These are phyloP conservation scores for Trachelipus rathkii DNA, from an alignment of 1,140 invertebrate genomes.

Conservation along the genomic window DNA sequence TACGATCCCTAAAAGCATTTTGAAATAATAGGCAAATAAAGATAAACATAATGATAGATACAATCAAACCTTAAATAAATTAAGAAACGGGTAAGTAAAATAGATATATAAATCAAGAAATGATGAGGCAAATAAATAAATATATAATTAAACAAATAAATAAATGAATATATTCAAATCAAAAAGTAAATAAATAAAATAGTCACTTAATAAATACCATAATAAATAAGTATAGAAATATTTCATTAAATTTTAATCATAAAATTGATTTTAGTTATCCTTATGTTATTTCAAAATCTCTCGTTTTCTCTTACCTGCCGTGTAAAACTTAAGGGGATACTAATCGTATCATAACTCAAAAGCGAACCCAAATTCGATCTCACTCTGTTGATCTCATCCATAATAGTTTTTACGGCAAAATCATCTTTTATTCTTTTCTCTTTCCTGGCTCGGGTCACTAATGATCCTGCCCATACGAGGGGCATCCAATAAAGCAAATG, in stretches of 20 bases:
- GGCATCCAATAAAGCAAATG: slow-evolving; percentile 92
- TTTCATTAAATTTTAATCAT: neutral
- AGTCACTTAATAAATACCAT: too few species aligned
- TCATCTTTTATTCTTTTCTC: slow-evolving; percentile 60
- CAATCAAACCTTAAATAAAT: too few species aligned
- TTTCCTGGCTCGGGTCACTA: slow-evolving; percentile 56
- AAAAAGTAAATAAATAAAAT: too few species aligned
- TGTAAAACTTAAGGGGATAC: slow-evolving; percentile 59
- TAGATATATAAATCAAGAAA: too few species aligned
- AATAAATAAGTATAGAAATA: too few species aligned
- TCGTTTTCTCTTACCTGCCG: slow-evolving; percentile 51
- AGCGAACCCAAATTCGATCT: slow-evolving; percentile 54
- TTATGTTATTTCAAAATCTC: neutral
- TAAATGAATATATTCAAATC: too few species aligned
- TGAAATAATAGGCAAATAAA: too few species aligned
- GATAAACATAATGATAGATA: too few species aligned
- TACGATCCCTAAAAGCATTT: too few species aligned
- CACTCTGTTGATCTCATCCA: slow-evolving; percentile 52
- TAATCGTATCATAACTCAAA: slow-evolving; percentile 60
- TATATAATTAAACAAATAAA: too few species aligned
- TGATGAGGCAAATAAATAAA: too few species aligned
- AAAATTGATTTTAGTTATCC: neutral
- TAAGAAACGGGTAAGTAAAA: too few species aligned
- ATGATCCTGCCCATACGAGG: slow-evolving; percentile 60
- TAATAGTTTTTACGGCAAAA: slow-evolving; percentile 55